These are phyloP conservation scores for Drosophila mauritiana DNA, from an alignment of 1,140 invertebrate species.

Conservation along the genomic window DNA sequence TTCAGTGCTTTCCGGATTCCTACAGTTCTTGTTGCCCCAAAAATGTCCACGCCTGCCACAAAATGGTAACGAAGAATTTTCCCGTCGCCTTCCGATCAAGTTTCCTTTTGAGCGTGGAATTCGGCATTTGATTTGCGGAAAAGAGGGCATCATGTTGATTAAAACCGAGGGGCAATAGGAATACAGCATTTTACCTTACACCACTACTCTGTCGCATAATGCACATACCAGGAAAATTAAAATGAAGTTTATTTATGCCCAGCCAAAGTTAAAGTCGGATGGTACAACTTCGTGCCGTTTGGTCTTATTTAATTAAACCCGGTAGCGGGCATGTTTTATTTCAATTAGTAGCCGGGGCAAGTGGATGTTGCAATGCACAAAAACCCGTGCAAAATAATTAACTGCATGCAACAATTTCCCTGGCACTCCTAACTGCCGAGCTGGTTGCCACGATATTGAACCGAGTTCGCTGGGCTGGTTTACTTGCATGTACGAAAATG, in stretches of 20 bases:
- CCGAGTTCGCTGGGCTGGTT: slow-evolving; percentile 10
- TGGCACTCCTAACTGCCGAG: slow-evolving; percentile 69
- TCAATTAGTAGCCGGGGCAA: slow-evolving; percentile 66
- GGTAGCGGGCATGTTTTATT: slow-evolving; percentile 64
- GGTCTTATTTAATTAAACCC: slow-evolving; percentile 71
- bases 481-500: slow-evolving; percentile 58
- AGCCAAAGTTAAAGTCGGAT: slow-evolving; percentile 9
- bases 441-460: slow-evolving; percentile 49
- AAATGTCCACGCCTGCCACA: slow-evolving; percentile 49
- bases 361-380: slow-evolving; percentile 48
- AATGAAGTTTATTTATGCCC: slow-evolving; percentile 36
- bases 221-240: slow-evolving; percentile 38
- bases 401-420: slow-evolving; percentile 80
- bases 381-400: slow-evolving; percentile 80
- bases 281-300: slow-evolving; percentile 40
- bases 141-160: slow-evolving; percentile 30
- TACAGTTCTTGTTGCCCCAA: slow-evolving; percentile 33
- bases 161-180: slow-evolving; percentile 6
- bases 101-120: slow-evolving; percentile 30
- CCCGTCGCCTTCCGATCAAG: slow-evolving; percentile 12
- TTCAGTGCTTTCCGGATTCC: not conserved
- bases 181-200: slow-evolving; percentile 23
- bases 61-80: slow-evolving; percentile 23
- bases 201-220: slow-evolving; percentile 7
- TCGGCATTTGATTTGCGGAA: slow-evolving; percentile 28